Percentiles rank a stretch among this genome's conserved stretches.
Evolutionary conservation across 2,113 vertebrate species (phyloP).

Genomic region (Spea multiplicata): DNA sequence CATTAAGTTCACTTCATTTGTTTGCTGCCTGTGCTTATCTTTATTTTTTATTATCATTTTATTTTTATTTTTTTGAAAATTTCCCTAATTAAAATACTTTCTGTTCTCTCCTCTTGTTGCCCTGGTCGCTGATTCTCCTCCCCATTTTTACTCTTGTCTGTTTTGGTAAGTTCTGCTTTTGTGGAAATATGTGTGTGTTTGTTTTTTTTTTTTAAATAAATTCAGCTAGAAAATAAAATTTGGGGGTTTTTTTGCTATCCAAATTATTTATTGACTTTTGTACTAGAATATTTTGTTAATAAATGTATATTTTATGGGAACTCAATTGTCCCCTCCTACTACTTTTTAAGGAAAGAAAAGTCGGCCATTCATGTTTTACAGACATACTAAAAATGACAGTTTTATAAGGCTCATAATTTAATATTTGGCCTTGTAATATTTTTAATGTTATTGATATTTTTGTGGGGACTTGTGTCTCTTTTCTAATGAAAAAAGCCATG

Average conservation of each 20-base stretch:
- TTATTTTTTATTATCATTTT: conserved; percentile 77
- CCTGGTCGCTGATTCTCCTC: conserved; percentile 96
- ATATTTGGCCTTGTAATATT: too few species aligned
- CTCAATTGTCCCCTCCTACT: too few species aligned
- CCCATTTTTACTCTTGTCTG: conserved; percentile 98
- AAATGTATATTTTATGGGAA: neutral
- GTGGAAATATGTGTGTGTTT: conserved; percentile 63
- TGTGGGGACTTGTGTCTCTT: too few species aligned
- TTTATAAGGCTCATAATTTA: too few species aligned
- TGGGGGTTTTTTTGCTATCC: conserved; percentile 31
- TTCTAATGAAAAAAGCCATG: too few species aligned
- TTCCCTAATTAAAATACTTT: conserved; percentile 97
- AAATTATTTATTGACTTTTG: conserved; percentile 57
- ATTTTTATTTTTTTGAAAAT: conserved; percentile 71
- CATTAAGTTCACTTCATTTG: conserved; percentile 21
- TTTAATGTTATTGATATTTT: too few species aligned
- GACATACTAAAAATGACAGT: too few species aligned
- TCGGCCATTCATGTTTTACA: too few species aligned
- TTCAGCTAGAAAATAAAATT: too few species aligned
- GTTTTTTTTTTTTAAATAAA: conserved; percentile 61
- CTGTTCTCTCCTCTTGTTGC: conserved; percentile 94
- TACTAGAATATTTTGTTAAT: conserved; percentile 26
- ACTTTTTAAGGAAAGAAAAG: too few species aligned
- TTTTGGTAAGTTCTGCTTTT: conserved; percentile 98
- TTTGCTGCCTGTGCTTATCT: neutral